phyloP scores from a whole-genome alignment of 1,140 invertebrate species.

The Acromyrmex echinatior region DNA sequence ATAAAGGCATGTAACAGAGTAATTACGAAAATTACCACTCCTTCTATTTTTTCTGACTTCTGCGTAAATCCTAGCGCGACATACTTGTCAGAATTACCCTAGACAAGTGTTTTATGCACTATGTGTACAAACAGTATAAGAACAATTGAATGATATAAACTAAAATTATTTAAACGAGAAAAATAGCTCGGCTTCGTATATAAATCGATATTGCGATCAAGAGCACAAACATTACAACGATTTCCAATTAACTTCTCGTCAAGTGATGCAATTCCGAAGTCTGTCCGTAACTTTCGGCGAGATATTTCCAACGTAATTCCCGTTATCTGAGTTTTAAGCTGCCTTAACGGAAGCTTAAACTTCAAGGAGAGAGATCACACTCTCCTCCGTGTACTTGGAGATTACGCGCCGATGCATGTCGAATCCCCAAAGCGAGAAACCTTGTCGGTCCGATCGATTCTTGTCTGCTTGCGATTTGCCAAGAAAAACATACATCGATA shows the following conservation, averaged over 20 bases:
- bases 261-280: conserved; percentile 58
- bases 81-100: too few relatives aligned
- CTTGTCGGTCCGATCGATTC: conserved; percentile 37
- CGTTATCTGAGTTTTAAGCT: conserved; percentile 76
- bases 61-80: too few relatives aligned
- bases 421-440: conserved; percentile 61
- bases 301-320: conserved; percentile 69
- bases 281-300: conserved; percentile 68
- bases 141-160: not conserved
- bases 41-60: too few relatives aligned
- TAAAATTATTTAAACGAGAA: not conserved
- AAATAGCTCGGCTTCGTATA: not conserved
- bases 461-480: conserved; percentile 32
- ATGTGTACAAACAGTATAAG: not conserved
- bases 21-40: too few relatives aligned
- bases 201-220: conserved; percentile 33
- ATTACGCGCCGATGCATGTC: conserved; percentile 57
- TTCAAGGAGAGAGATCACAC: conserved; percentile 69
- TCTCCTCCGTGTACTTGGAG: conserved; percentile 67
- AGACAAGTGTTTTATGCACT: not conserved
- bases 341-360: conserved; percentile 74
- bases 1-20: too few relatives aligned
- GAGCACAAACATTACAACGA: conserved; percentile 44
- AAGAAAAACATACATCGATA: conserved; percentile 11
- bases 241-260: conserved; percentile 71